Evolutionary conservation across 1,140 invertebrate species (phyloP).

Genomic region (Armadillidium nasatum): DNA sequence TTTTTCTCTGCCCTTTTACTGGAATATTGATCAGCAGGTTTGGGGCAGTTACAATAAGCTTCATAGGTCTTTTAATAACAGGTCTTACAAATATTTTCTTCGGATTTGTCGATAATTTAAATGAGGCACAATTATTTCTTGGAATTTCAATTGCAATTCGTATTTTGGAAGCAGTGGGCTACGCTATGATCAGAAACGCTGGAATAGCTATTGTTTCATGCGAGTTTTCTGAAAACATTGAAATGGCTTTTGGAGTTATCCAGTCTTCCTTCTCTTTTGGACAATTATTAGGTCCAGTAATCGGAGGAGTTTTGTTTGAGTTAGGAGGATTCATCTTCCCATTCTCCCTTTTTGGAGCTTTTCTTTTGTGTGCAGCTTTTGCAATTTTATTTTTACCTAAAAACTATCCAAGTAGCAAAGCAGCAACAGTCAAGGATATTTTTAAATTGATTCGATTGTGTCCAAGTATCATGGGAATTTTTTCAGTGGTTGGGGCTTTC

Average conservation of each 20-base stretch:
- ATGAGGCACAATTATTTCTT: background rate
- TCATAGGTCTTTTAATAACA: conserved; percentile 2
- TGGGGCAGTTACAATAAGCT: background rate
- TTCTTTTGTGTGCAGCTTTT: conserved; percentile 44
- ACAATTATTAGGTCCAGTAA: conserved; percentile 42
- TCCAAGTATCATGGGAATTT: conserved; percentile 55
- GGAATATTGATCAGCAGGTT: conserved; percentile 9
- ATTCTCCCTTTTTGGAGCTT: conserved; percentile 46
- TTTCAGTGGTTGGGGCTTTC: conserved; percentile 67
- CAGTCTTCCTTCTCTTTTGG: conserved; percentile 20
- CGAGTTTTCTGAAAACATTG: conserved; percentile 25
- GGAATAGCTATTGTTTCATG: conserved; percentile 17
- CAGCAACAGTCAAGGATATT: conserved; percentile 59
- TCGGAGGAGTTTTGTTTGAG: conserved; percentile 47
- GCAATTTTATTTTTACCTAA: conserved; percentile 57
- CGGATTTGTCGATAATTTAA: conserved; percentile 19
- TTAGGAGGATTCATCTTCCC: conserved; percentile 47
- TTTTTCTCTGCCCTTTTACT: conserved; percentile 18
- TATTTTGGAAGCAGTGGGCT: conserved; percentile 21
- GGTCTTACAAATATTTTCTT: conserved; percentile 20
- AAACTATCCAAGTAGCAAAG: conserved; percentile 51
- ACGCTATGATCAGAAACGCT: conserved; percentile 16
- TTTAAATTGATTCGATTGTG: conserved; percentile 45
- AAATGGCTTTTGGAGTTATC: conserved; percentile 12
- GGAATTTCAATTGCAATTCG: conserved; percentile 8